These are phyloP conservation scores for Phalacrocorax carbo DNA, from an alignment of 2,113 vertebrate genomes.

Conservation along the genomic window DNA sequence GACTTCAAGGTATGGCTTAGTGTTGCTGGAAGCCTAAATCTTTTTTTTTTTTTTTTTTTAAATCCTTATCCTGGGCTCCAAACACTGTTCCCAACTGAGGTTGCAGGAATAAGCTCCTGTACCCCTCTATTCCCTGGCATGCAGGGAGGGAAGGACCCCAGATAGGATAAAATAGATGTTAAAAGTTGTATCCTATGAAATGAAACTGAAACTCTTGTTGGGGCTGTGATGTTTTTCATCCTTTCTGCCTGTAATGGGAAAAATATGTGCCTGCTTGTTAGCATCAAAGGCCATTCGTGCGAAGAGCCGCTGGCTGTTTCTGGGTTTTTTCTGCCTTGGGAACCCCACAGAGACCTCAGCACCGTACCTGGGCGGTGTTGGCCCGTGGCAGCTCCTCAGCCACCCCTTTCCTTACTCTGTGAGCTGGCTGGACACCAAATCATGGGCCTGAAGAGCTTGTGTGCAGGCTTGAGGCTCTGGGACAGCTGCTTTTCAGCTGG, in stretches of 20 bases:
- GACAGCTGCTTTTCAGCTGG: not conserved
- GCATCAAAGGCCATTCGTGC: rapidly evolving
- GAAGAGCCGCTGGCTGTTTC: not conserved
- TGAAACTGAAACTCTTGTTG: rapidly evolving
- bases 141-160: not conserved
- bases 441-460: not conserved
- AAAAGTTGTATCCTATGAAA: not conserved
- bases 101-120: not conserved
- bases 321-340: not conserved
- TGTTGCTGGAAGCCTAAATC: not conserved
- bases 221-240: rapidly evolving
- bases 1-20: not conserved
- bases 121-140: rapidly evolving
- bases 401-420: not conserved
- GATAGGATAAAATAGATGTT: rapidly evolving
- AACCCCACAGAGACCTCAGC: not conserved
- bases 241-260: not conserved
- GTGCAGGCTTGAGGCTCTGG: not conserved
- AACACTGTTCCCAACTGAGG: not conserved
- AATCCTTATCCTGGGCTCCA: not conserved
- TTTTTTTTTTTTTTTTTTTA: not conserved
- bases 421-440: not conserved
- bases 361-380: rapidly evolving
- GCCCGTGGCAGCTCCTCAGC: rapidly evolving
- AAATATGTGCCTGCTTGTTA: not conserved